Evolutionary conservation across 2,888 invertebrate genomes (phyloP).

Genomic region (Choristoneura rosaceana): DNA sequence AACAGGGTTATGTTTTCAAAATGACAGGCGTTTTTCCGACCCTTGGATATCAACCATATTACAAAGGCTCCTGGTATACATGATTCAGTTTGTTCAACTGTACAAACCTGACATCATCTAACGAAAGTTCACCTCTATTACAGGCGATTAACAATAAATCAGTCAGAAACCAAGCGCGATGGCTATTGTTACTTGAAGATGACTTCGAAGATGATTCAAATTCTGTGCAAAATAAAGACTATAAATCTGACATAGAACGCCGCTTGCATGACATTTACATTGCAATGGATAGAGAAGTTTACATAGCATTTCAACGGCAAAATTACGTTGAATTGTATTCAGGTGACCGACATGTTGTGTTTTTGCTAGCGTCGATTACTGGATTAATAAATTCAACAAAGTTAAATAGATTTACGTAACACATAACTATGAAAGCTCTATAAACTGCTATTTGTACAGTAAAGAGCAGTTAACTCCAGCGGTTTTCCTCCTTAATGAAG

Average conservation of each 20-base stretch:
- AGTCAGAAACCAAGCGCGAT: conserved; percentile 39
- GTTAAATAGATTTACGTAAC: too few species aligned
- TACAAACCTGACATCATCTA: too few species aligned
- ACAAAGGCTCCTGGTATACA: too few species aligned
- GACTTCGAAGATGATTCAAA: conserved; percentile 3
- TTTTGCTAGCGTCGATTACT: background rate
- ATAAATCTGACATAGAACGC: conserved; percentile 9
- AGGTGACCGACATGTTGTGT: conserved; percentile 27
- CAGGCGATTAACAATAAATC: conserved; percentile 40
- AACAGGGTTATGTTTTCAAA: too few species aligned
- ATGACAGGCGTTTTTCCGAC: too few species aligned
- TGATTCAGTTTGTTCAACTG: too few species aligned
- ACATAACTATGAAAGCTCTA: too few species aligned
- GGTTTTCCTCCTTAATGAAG: background rate
- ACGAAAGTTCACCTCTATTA: background rate
- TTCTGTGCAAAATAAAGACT: background rate
- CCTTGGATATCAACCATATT: too few species aligned
- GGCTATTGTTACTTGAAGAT: conserved; percentile 39
- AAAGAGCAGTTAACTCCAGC: too few species aligned
- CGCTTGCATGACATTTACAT: conserved; percentile 18
- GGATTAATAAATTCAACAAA: too few species aligned
- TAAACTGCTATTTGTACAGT: too few species aligned
- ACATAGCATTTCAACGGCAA: conserved; percentile 26
- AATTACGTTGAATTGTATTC: conserved; percentile 31
- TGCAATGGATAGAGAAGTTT: conserved; percentile 40